Percentiles rank a stretch among this genome's conserved stretches.
These are phyloP conservation scores for Alligator mississippiensis DNA, from an alignment of 2,113 vertebrate genomes.

Conservation along the genomic window DNA sequence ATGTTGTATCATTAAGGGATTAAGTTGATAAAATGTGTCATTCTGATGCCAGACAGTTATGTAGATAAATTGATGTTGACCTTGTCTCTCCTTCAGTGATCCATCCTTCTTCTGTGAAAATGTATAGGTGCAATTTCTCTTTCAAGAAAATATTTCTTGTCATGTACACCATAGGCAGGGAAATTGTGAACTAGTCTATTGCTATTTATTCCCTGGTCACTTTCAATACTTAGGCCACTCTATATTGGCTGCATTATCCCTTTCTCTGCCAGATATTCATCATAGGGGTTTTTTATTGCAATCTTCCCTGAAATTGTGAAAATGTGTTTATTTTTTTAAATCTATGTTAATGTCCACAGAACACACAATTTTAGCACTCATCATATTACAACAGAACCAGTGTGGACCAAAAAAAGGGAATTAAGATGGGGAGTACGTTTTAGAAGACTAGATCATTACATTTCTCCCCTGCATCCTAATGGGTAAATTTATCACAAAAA, in stretches of 20 bases:
- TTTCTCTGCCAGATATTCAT: slow-evolving; percentile 21
- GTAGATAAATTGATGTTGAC: slow-evolving; percentile 45
- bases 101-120: slow-evolving; percentile 33
- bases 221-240: slow-evolving; percentile 26
- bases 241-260: background rate
- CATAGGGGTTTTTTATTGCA: background rate
- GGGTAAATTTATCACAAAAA: background rate
- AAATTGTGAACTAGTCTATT: slow-evolving; percentile 18
- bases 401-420: background rate
- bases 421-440: background rate
- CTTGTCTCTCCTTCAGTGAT: slow-evolving; percentile 21
- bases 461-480: background rate
- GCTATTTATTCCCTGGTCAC: slow-evolving; percentile 44
- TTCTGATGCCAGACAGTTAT: slow-evolving; percentile 1
- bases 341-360: background rate
- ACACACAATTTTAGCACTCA: background rate
- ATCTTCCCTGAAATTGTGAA: slow-evolving; percentile 1
- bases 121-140: slow-evolving; percentile 28
- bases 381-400: background rate
- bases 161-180: background rate
- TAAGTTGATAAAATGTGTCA: slow-evolving; percentile 18
- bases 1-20: slow-evolving; percentile 21
- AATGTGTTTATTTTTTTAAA: slow-evolving; percentile 2
- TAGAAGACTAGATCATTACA: background rate
- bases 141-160: slow-evolving; percentile 50